These are phyloP conservation scores for Manis pentadactyla DNA, from an alignment of 2,797 vertebrate species.

Conservation along the genomic window DNA sequence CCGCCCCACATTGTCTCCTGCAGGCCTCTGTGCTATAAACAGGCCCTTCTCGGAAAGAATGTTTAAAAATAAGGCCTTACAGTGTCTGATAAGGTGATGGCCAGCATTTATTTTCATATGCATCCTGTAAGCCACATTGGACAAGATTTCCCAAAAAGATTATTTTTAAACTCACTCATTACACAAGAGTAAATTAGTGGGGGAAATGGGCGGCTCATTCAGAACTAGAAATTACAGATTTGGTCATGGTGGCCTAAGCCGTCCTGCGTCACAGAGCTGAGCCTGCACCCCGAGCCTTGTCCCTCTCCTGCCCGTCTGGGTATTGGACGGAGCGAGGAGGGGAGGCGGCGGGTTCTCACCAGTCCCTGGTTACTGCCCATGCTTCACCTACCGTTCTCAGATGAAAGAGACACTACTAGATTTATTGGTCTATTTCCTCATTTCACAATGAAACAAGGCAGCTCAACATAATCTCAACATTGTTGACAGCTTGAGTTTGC, in stretches of 20 bases:
- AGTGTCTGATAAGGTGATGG: neutral
- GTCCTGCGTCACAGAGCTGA: neutral
- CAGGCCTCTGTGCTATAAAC: neutral
- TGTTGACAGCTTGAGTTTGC: neutral
- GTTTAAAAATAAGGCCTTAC: constrained; percentile 1
- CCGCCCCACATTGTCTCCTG: neutral
- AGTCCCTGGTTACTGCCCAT: rapidly evolving
- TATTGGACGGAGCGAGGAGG: rapidly evolving
- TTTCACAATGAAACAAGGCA: neutral
- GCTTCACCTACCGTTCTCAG: neutral
- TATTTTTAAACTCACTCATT: neutral
- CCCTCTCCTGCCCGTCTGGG: neutral
- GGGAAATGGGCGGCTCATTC: neutral
- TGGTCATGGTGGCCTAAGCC: neutral
- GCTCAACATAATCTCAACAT: neutral
- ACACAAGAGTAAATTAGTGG: neutral
- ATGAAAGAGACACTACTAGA: neutral
- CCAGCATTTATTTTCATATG: constrained; percentile 20
- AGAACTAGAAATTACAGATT: neutral
- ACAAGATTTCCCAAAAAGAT: neutral
- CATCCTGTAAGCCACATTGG: neutral
- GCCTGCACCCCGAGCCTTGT: too few species aligned
- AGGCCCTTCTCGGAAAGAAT: neutral
- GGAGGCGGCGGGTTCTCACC: neutral
- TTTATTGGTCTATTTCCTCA: neutral